Conservation (phyloP, 1,140 invertebrate species). For the Drosophila auraria region DNA sequence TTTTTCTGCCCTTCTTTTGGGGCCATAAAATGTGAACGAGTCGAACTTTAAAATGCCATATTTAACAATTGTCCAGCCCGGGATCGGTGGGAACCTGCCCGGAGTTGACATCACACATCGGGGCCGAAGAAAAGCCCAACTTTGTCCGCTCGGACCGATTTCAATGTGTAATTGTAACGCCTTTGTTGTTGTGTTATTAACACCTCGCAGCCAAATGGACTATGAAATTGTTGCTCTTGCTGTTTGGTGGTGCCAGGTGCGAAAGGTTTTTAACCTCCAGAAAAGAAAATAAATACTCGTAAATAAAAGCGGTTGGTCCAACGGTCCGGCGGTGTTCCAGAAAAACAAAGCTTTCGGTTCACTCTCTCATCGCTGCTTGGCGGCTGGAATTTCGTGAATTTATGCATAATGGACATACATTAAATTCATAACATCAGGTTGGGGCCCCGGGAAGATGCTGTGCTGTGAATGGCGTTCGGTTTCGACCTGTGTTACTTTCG, state of each 20-base stretch:
- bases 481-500: conserved; percentile 49
- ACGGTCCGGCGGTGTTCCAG: conserved; percentile 40
- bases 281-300: conserved; percentile 22
- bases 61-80: conserved; percentile 71
- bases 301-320: conserved; percentile 11
- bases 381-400: conserved; percentile 77
- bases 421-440: conserved; percentile 78
- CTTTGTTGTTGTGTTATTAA: conserved; percentile 80
- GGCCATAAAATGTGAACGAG: conserved; percentile 65
- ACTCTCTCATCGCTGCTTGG: conserved; percentile 40
- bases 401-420: conserved; percentile 81
- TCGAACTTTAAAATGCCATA: conserved; percentile 61
- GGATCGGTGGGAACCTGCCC: conserved; percentile 68
- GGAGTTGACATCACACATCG: conserved; percentile 76
- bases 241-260: conserved; percentile 20
- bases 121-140: conserved; percentile 31
- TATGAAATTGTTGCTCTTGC: conserved; percentile 55
- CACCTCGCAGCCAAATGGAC: conserved; percentile 77
- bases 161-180: conserved; percentile 83
- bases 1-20: conserved; percentile 21
- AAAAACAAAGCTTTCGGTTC: conserved; percentile 73
- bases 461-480: conserved; percentile 57
- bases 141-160: conserved; percentile 66
- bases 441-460: conserved; percentile 30
- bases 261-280: conserved; percentile 71